Conservation (phyloP, 1,140 invertebrate genomes). For the Bombyx mori region DNA sequence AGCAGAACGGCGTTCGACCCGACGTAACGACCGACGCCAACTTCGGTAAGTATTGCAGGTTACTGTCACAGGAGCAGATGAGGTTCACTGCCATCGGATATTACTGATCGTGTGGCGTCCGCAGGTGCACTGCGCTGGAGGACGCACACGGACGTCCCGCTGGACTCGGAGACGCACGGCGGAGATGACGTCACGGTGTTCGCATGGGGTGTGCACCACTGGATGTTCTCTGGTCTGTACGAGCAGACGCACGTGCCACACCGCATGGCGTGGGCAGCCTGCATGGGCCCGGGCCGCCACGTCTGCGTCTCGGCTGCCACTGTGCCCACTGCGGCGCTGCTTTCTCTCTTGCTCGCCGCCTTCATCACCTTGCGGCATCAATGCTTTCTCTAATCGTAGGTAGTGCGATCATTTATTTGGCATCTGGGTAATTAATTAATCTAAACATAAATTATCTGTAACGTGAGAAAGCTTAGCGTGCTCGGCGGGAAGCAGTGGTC, state of each 20-base stretch:
- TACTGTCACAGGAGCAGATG: no score
- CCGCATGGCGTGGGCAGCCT: slow-evolving; percentile 72
- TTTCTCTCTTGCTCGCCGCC: no score
- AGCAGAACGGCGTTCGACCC: slow-evolving; percentile 33
- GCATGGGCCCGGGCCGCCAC: slow-evolving; percentile 34
- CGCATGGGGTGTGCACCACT: slow-evolving; percentile 73
- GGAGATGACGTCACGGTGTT: slow-evolving; percentile 79
- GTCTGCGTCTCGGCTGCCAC: slow-evolving; percentile 18
- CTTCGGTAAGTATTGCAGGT: slow-evolving; percentile 46
- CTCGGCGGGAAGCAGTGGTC: no score
- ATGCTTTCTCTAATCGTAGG: no score
- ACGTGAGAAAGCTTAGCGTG: no score
- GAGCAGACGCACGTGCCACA: slow-evolving; percentile 76
- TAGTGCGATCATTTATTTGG: no score
- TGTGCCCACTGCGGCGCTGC: background rate
- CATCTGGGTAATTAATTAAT: no score
- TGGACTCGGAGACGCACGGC: slow-evolving; percentile 68
- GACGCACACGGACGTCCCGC: slow-evolving; percentile 45
- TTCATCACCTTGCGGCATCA: no score
- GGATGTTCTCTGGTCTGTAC: slow-evolving; percentile 73
- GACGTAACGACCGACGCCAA: slow-evolving; percentile 47
- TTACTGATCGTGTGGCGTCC: slow-evolving; percentile 1
- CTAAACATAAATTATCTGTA: no score
- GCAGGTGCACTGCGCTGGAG: slow-evolving; percentile 40
- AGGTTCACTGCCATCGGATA: background rate